Base-by-base conservation (phyloP, 2,797 vertebrate genomes). In the Rallus crepitans region DNA sequence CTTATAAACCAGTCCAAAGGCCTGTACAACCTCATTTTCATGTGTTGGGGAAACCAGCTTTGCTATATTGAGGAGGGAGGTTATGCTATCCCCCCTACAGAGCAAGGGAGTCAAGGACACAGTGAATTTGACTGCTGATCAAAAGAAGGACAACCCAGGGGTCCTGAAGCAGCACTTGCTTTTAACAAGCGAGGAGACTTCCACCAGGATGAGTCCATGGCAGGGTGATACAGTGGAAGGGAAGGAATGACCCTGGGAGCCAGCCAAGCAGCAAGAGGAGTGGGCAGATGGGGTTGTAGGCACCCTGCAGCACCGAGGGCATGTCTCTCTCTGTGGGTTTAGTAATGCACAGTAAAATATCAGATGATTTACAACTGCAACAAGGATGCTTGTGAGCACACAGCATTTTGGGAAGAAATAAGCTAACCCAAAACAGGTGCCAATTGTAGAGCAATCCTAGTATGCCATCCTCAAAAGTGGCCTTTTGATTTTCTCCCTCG, bases 401-500 rank as follows among this genome's bases (percentile, higher is more conserved):
- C 19, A 39, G 11, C 25, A 47, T 65, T 87, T 91, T 39, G 47
- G 23, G 65, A 89, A 77, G 31, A 86, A 73, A 63, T 27, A 84
- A 75, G 4, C 42, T 77, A 80, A 79, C 13, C 12, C 45, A 20
- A 69, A 93, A 92, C 14, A 76, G 65, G 37, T 56, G 25, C 11
- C 16, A 30, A 1, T 14, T 40, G 9, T 28, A 45, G 56, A 93
- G 52, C 30, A 30, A 8, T 73, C n/a, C 91, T 70, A 7, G 80
- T 39, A 25, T 50, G 31, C 45, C 33, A 30, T n/a, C 48, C 48
- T 80, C 60, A 55, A 47, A 81, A 72, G 15, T 39, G 17, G 48
- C 53, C 68, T 88, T 94, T 88, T 73, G 53, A 83, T 94, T 61
- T 94, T 84, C 80, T 94, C 37, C 21, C 19, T 85, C 75, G 24